A percentile compares a stretch with the other conserved stretches of the same genome.
Conservation (phyloP, 1,140 invertebrate genomes). For the Pteromalus puparum region DNA sequence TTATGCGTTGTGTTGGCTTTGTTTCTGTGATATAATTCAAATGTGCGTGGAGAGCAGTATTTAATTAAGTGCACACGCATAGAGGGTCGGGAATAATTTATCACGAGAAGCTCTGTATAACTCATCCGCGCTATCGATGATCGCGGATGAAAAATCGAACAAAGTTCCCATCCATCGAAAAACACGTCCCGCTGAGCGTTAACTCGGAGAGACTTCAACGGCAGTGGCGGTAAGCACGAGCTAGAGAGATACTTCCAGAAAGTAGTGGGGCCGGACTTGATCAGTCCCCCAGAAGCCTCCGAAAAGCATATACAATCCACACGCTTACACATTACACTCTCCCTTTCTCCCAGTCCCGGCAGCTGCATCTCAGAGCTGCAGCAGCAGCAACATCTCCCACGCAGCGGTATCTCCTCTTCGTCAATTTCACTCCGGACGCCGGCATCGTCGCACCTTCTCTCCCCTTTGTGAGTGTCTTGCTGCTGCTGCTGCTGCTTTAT, state of each 20-base stretch:
- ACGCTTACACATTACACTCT: neutral
- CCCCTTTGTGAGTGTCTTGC: neutral
- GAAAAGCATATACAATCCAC: neutral
- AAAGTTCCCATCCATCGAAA: too few species aligned
- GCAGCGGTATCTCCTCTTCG: neutral
- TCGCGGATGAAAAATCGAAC: too few species aligned
- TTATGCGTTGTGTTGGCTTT: neutral
- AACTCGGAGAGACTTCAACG: neutral
- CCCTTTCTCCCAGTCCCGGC: neutral
- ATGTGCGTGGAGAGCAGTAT: too few species aligned
- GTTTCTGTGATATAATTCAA: too few species aligned
- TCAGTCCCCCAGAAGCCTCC: neutral
- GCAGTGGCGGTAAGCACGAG: neutral
- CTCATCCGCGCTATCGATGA: too few species aligned
- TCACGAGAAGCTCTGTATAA: too few species aligned
- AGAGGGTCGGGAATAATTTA: too few species aligned
- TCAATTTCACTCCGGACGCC: slow-evolving; percentile 3
- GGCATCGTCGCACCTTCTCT: neutral
- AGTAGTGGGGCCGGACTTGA: neutral
- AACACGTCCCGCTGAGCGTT: neutral
- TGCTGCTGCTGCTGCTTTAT: neutral
- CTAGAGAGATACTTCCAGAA: neutral
- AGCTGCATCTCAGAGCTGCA: neutral
- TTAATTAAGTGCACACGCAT: too few species aligned
- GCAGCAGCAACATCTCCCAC: neutral